Percentiles rank a stretch among this genome's conserved stretches.
phyloP scores from a whole-genome alignment of 2,797 vertebrate genomes.

The Babyrousa celebensis region DNA sequence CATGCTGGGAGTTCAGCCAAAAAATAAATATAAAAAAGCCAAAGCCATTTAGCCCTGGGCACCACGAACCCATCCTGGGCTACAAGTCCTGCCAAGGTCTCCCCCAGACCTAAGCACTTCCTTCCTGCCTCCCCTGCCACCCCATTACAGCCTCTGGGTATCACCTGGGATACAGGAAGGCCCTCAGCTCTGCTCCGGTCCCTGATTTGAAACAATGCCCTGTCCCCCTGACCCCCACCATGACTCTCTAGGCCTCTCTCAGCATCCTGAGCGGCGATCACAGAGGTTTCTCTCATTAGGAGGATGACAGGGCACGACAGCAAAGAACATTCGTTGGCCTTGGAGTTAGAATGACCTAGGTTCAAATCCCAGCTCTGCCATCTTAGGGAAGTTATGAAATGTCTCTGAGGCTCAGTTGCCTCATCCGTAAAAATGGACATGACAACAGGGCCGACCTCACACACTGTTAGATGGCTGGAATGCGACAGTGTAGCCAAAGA shows the following conservation, averaged over 20 bases:
- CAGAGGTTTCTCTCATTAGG: conserved; percentile 16
- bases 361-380: conserved; percentile 1
- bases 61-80: too few relatives aligned
- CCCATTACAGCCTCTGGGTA: neutral
- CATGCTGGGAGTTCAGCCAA: too few relatives aligned
- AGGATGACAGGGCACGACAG: neutral
- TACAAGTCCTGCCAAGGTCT: neutral
- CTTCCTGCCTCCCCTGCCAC: neutral
- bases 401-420: neutral
- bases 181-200: neutral
- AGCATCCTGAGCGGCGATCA: neutral
- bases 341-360: neutral
- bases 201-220: neutral
- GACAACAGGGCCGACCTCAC: neutral
- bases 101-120: neutral
- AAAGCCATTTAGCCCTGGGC: neutral
- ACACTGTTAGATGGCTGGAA: neutral
- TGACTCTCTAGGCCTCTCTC: neutral
- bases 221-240: too few relatives aligned
- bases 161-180: neutral
- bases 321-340: neutral
- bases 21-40: too few relatives aligned
- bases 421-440: neutral
- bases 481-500: neutral
- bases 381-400: neutral